Base-by-base conservation (phyloP, 2,888 invertebrate species). In the Andrena minutula region DNA sequence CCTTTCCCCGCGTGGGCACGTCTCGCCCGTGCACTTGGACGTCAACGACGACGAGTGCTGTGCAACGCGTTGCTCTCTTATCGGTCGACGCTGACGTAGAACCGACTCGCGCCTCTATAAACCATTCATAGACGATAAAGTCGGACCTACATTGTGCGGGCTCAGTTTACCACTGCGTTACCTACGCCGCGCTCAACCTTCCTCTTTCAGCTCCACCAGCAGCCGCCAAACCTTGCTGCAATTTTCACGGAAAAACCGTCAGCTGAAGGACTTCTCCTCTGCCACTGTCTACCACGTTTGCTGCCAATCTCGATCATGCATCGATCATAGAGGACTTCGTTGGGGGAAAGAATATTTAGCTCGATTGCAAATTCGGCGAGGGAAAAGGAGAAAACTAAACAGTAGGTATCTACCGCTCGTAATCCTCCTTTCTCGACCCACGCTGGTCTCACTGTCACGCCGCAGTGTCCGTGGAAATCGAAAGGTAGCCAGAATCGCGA, bases 41-140 rank as follows among this genome's bases (percentile, higher is more conserved):
- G 88, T 88, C 86, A 86, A 88, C 84, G 86, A 63, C 68, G 83
- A 70, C 72, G 83, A 80, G 75, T 83, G 66, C 68, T 78, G 75
- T 83, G 66, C 68, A 76, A 72, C 86, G 72, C 81, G 77, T 74
- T 71, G 61, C 77, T 41, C 83, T 60, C 83, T 86, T 89, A 88
- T 89, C 88, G 89, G 82, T 88, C 87, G 82, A 88, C 74, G 85
- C 86, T 88, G 88, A 88, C 88, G 88, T 86, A 88, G 82, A 81
- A 82, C 32, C 68, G 51, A 53, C 84, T 75, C 76, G 61, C 75
- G 70, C 82, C 85, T 83, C 80, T 75, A 78, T 84, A 74, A 78
- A 84, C 84, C 88, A 89, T 89, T 87, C 87, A 88, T 88, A 89
- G 88, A 83, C 87, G 87, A 88, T 85, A 88, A 88, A 82, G 63